These are phyloP conservation scores for Rhynchomys soricoides DNA, from an alignment of 2,113 vertebrate species.

Conservation along the genomic window DNA sequence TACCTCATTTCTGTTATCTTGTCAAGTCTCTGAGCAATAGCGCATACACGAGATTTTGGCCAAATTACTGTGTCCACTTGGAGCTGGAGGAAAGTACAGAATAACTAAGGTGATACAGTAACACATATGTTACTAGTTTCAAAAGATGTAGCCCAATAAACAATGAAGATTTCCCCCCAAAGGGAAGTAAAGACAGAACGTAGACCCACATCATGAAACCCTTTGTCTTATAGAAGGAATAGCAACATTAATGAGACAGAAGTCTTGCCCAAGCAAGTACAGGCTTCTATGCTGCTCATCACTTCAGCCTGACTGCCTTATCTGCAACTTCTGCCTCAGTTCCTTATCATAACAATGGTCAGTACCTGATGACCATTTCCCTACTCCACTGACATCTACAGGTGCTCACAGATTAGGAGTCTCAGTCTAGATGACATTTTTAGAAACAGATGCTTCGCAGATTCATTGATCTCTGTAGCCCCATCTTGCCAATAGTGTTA, in stretches of 20 bases:
- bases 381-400: too few species aligned
- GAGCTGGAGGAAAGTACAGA: background rate
- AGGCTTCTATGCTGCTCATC: background rate
- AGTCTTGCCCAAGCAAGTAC: background rate
- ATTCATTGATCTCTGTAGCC: background rate
- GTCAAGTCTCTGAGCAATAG: background rate
- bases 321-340: too few species aligned
- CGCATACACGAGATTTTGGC: background rate
- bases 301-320: background rate
- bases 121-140: background rate
- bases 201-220: background rate
- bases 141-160: background rate
- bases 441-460: background rate
- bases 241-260: background rate
- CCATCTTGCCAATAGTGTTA: background rate
- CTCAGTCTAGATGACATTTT: background rate
- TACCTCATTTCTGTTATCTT: background rate
- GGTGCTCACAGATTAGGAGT: accelerated
- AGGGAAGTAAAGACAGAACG: background rate
- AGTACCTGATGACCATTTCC: background rate
- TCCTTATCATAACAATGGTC: background rate
- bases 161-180: background rate
- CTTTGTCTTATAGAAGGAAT: background rate
- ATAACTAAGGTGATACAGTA: too few species aligned
- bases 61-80: background rate